phyloP scores from a whole-genome alignment of 2,797 vertebrate species.

The Vultur gryphus region DNA sequence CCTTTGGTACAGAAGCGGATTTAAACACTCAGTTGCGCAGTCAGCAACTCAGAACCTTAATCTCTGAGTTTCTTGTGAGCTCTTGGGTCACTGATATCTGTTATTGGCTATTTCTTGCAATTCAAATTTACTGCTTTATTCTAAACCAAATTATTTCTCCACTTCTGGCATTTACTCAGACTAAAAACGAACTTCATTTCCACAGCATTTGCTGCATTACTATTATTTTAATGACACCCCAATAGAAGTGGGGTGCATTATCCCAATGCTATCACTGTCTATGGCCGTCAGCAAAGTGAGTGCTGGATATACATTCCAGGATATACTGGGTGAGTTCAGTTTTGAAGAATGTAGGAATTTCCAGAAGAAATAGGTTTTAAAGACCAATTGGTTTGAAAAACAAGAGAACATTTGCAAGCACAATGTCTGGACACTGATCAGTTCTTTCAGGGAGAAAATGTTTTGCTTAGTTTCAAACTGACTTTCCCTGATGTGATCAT shows the following conservation, averaged over 20 bases:
- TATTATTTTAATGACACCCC: background rate
- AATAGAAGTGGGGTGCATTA: background rate
- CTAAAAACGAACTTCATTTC: background rate
- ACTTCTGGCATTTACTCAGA: background rate
- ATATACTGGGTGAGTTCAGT: background rate
- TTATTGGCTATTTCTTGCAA: background rate
- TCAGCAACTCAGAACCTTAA: background rate
- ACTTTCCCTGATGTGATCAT: background rate
- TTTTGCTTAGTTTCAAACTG: background rate
- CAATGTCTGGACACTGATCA: background rate
- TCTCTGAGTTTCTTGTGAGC: background rate
- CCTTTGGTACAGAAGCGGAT: background rate
- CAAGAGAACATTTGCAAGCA: background rate
- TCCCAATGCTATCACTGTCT: background rate
- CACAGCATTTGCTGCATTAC: background rate
- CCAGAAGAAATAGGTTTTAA: background rate
- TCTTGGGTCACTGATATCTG: background rate
- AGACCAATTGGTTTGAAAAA: background rate
- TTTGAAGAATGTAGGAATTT: background rate
- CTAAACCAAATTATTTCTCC: background rate
- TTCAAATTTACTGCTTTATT: background rate
- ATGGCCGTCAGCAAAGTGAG: background rate
- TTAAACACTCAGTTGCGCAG: background rate
- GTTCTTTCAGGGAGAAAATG: background rate
- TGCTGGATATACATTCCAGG: background rate